Evolutionary conservation across 2,888 invertebrate genomes (phyloP).

Genomic region (Acanthopleura granulata): DNA sequence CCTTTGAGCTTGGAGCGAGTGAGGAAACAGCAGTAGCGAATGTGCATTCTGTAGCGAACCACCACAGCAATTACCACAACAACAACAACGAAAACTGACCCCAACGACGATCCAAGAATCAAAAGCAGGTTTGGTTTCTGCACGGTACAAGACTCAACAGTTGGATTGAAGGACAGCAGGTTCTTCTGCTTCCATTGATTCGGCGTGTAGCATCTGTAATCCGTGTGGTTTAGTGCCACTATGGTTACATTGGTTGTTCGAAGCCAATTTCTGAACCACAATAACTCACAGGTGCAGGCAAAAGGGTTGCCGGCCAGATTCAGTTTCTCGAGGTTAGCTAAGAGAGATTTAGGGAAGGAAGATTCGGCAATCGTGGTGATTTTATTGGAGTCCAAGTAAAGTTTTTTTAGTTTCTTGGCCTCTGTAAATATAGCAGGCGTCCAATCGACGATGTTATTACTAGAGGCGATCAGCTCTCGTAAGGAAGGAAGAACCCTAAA

Average conservation of each 20-base stretch:
- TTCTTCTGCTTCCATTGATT: not conserved
- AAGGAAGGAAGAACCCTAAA: slow-evolving; percentile 22
- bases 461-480: not conserved
- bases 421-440: slow-evolving; percentile 18
- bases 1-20: slow-evolving; percentile 73
- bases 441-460: slow-evolving; percentile 17
- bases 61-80: slow-evolving; percentile 46
- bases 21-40: slow-evolving; percentile 73
- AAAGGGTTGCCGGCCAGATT: slow-evolving; percentile 75
- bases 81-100: slow-evolving; percentile 25
- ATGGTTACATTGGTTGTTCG: not conserved
- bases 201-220: slow-evolving; percentile 20
- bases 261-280: slow-evolving; percentile 38
- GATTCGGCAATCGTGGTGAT: slow-evolving; percentile 26
- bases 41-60: slow-evolving; percentile 74
- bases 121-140: slow-evolving; percentile 2
- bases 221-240: not conserved
- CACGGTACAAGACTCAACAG: slow-evolving; percentile 16
- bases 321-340: slow-evolving; percentile 62
- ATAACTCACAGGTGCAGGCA: slow-evolving; percentile 74
- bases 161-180: slow-evolving; percentile 16
- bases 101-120: not conserved
- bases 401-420: slow-evolving; percentile 11
- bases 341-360: slow-evolving; percentile 24
- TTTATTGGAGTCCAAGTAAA: slow-evolving; percentile 27